Base-by-base conservation (phyloP, 2,888 invertebrate genomes). In the Lingula anatina region DNA sequence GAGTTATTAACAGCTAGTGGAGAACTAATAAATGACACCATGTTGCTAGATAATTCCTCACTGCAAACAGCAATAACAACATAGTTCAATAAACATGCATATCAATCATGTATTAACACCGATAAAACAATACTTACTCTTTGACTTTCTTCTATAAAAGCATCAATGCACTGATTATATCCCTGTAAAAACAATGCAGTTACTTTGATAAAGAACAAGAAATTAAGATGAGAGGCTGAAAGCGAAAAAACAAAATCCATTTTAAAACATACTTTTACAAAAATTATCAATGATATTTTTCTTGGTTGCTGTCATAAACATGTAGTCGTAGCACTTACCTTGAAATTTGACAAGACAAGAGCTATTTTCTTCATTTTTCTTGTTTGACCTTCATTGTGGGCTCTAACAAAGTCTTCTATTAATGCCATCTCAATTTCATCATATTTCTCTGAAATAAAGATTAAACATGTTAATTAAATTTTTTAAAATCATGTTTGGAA, bases 71-170 rank as follows among this genome's bases (percentile, higher is more conserved):
- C n/a, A n/a, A n/a, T n/a, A n/a, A n/a, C n/a, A n/a, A n/a, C n/a
- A n/a, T n/a, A n/a, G n/a, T n/a, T n/a, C n/a, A n/a, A n/a, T n/a
- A n/a, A n/a, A n/a, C n/a, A n/a, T n/a, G n/a, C n/a, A n/a, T n/a
- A n/a, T n/a, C n/a, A n/a, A n/a, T n/a, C n/a, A n/a, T n/a, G n/a
- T n/a, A n/a, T n/a, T n/a, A n/a, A n/a, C n/a, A n/a, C n/a, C n/a
- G n/a, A n/a, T n/a, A n/a, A n/a, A n/a, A n/a, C n/a, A n/a, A 38
- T n/a, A 60, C 76, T 77, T 80, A 88, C 89, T 84, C 88, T 86
- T 81, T 96, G 95, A 75, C 94, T 90, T 62, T 94, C 90, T 71
- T 95, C 94, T 66, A 99, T 96, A 72, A 90, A 99, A 0, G 93
- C 92, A 80, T 97, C 90, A 44, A 99, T 86, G 78, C 96, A 97